These are phyloP conservation scores for Aleiodes sp. DNA, from an alignment of 1,140 invertebrate species.

Conservation along the genomic window DNA sequence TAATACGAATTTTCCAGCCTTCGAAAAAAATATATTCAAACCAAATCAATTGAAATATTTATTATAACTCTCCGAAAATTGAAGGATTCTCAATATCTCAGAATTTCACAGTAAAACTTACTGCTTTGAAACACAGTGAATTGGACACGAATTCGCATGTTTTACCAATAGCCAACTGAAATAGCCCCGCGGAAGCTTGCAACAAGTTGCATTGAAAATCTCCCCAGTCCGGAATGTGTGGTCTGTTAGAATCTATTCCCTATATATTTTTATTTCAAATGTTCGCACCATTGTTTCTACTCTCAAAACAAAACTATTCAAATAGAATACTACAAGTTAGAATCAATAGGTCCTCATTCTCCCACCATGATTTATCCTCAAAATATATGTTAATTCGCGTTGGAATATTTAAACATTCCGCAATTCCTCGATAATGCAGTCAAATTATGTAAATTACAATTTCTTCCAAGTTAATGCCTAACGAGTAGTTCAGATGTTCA, in stretches of 20 bases:
- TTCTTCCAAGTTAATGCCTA: background rate
- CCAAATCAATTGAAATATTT: too few species aligned
- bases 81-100: background rate
- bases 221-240: slow-evolving; percentile 22
- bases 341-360: background rate
- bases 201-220: slow-evolving; percentile 56
- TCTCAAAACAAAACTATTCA: too few species aligned
- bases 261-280: background rate
- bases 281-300: background rate
- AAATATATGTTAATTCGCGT: too few species aligned
- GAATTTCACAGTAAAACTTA: background rate
- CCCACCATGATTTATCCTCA: background rate
- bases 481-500: slow-evolving; percentile 18
- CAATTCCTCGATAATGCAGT: background rate
- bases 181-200: slow-evolving; percentile 41
- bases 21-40: too few species aligned
- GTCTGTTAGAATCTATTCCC: background rate
- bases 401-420: background rate
- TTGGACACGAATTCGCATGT: slow-evolving; percentile 6
- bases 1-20: too few species aligned
- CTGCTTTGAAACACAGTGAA: background rate
- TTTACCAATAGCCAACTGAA: slow-evolving; percentile 1
- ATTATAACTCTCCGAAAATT: background rate
- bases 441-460: background rate
- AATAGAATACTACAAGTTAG: too few species aligned